Evolutionary conservation across 37 sponge, comb jelly and placozoan species (phyloP).

Genomic region (Spongia lamella): DNA sequence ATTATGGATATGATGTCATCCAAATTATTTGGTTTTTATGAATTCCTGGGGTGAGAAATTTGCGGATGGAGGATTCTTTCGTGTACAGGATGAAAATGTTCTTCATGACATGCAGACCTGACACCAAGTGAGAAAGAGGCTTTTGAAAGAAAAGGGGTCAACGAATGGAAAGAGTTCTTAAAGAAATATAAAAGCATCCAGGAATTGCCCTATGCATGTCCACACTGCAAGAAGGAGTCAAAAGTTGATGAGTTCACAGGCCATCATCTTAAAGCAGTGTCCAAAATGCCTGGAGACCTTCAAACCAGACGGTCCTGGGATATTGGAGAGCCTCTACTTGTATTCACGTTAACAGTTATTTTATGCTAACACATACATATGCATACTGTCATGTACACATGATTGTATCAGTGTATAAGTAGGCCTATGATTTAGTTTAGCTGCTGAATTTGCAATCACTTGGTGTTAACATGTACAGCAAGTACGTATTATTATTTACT

Average conservation of each 20-base stretch:
- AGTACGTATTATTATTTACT: too few relatives aligned
- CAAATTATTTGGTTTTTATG: slow-evolving; percentile 31
- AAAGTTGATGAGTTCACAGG: slow-evolving; percentile 18
- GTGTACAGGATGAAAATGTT: slow-evolving; percentile 26
- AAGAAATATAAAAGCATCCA: slow-evolving; percentile 18
- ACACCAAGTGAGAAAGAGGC: slow-evolving; percentile 13
- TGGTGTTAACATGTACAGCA: too few relatives aligned
- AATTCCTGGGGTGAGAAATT: slow-evolving; percentile 43
- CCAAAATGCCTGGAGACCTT: slow-evolving; percentile 37
- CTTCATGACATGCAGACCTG: slow-evolving; percentile 23
- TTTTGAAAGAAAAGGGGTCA: slow-evolving; percentile 16
- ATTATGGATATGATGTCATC: slow-evolving; percentile 31
- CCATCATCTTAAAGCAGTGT: slow-evolving; percentile 34
- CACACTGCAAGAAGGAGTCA: slow-evolving; percentile 9
- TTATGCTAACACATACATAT: too few relatives aligned
- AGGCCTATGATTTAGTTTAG: too few relatives aligned
- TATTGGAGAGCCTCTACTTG: too few relatives aligned
- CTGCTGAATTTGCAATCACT: too few relatives aligned
- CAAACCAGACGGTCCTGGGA: slow-evolving; percentile 24
- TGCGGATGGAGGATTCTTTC: slow-evolving; percentile 42
- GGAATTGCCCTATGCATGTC: slow-evolving; percentile 27
- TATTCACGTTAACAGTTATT: too few relatives aligned
- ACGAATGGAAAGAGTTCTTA: slow-evolving; percentile 11
- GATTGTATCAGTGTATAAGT: too few relatives aligned
- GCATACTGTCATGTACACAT: too few relatives aligned